Evolutionary conservation across 2,113 vertebrate genomes (phyloP).

Genomic region (Merops nubicus): DNA sequence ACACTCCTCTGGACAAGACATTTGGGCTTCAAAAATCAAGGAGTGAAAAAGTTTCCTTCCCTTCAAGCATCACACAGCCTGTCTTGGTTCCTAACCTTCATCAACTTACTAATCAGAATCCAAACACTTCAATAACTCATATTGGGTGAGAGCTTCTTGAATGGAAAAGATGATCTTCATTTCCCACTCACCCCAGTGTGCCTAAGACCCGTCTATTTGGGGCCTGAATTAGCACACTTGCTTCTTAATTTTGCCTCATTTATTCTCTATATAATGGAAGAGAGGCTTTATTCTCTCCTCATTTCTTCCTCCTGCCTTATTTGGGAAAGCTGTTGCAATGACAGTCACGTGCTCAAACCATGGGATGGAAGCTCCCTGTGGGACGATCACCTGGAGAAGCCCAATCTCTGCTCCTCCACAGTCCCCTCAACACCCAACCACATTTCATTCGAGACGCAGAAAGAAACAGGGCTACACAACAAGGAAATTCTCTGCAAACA

Average conservation of each 20-base stretch:
- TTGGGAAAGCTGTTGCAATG: not conserved
- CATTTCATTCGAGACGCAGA: fast-evolving
- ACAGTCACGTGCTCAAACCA: not conserved
- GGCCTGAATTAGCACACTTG: not conserved
- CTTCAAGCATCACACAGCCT: not conserved
- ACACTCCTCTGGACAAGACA: not conserved
- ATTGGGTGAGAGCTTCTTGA: not conserved
- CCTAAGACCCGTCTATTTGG: not conserved
- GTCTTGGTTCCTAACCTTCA: not conserved
- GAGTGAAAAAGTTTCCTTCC: not conserved
- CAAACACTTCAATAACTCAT: not conserved
- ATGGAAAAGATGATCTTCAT: not conserved
- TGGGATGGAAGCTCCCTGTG: not conserved
- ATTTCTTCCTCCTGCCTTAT: not conserved
- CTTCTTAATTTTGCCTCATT: not conserved
- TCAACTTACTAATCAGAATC: not conserved
- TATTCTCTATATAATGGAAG: not conserved
- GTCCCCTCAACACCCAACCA: not conserved
- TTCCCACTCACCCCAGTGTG: not conserved
- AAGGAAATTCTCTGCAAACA: not conserved
- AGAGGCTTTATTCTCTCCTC: not conserved
- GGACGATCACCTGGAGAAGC: not conserved
- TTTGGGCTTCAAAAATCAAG: not conserved
- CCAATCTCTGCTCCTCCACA: fast-evolving
- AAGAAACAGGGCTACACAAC: not conserved